Base-by-base conservation (phyloP, 2,888 invertebrate species). In the Apeira syringaria region DNA sequence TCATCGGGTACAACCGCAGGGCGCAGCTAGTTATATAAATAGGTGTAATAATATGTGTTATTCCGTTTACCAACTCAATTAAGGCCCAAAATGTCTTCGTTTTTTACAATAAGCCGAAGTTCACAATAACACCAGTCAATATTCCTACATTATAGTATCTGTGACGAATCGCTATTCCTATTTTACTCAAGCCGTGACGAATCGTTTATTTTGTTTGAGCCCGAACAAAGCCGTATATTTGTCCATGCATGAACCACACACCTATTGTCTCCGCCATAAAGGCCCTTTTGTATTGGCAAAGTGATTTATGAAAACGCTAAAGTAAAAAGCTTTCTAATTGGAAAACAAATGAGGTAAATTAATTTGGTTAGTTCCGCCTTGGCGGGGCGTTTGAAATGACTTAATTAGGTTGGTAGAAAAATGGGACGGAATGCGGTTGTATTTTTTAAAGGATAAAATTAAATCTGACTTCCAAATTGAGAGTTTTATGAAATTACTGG, bases 111-210 rank as follows among this genome's bases (percentile, higher is more conserved):
- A 24, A 28, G 24, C 7, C 5, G 7, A 24, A 28, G 37, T 43
- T 18, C 32, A 7, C 12, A 37, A 3, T 30, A 17, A 31, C 11
- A 25, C 32, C 38, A 27, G 31, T 35, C 49, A 35, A 50, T 39
- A 38, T 44, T 34, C 38, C 43, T 29, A 44, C 38, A 44, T 44
- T 44, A 43, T 37, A 55, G 48, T 61, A 58, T 61, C 61, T 64
- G 71, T 75, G 71, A 72, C 75, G 61, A 75, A 77, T 72, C 47
- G 41, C 58, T 66, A 72, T 74, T 77, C 57, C 68, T 68, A 74
- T 74, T 73, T 68, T 45, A 62, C 63, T 56, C 60, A 42, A 53
- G 36, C 62, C 65, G 64, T 64, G 56, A 54, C 63, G 37, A 73
- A 74, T 74, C 53, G 63, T 50, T 58, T 57, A 61, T 66, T 65